A percentile compares a stretch with the other conserved stretches of the same genome.
These are phyloP conservation scores for Hyphantria cunea DNA, from an alignment of 1,140 invertebrate species.

Conservation along the genomic window DNA sequence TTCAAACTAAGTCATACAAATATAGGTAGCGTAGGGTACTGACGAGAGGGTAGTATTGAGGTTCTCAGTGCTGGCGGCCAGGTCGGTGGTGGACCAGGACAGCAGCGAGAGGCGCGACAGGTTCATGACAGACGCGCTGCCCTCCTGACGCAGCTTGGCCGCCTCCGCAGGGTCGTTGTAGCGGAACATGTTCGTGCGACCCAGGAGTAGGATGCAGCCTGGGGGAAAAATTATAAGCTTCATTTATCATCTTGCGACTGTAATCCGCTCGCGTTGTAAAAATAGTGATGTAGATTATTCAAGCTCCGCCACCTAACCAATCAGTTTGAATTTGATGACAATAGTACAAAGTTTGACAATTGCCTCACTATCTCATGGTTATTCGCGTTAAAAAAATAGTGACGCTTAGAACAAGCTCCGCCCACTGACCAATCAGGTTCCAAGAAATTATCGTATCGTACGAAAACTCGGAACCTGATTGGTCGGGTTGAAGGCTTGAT, in stretches of 20 bases:
- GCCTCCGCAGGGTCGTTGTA: conserved; percentile 96
- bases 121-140: conserved; percentile 86
- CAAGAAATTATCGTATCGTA: too few relatives aligned
- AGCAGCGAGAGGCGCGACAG: conserved; percentile 92
- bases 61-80: conserved; percentile 90
- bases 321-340: too few relatives aligned
- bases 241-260: background rate
- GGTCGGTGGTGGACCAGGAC: conserved; percentile 91
- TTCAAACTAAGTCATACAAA: too few relatives aligned
- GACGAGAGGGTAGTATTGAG: conserved; percentile 71
- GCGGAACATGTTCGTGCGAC: conserved; percentile 95
- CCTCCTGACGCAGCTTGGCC: conserved; percentile 89
- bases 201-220: conserved; percentile 92
- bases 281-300: too few relatives aligned
- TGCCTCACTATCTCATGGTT: too few relatives aligned
- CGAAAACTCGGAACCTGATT: too few relatives aligned
- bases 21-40: conserved; percentile 42
- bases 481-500: too few relatives aligned
- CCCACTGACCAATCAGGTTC: too few relatives aligned
- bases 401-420: too few relatives aligned
- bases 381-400: too few relatives aligned
- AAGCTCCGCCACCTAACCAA: too few relatives aligned
- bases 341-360: too few relatives aligned
- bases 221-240: conserved; percentile 1
- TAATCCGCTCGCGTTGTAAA: background rate